phyloP scores from a whole-genome alignment of 2,113 vertebrate genomes.

The Prionailurus viverrinus region DNA sequence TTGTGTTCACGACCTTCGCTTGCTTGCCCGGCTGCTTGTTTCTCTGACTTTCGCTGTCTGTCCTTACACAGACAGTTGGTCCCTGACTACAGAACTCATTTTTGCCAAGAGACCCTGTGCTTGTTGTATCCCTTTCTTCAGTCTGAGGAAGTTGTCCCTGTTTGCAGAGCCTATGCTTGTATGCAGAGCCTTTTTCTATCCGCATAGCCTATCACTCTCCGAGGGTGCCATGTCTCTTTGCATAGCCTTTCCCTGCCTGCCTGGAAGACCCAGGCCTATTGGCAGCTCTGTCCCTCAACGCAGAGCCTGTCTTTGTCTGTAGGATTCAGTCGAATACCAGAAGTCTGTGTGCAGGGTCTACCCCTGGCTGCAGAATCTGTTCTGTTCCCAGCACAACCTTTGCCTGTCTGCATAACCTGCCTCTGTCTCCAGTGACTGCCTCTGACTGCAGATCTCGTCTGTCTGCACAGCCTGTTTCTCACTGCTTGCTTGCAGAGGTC shows the following conservation, averaged over 20 bases:
- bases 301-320: neutral
- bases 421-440: neutral
- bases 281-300: neutral
- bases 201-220: neutral
- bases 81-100: neutral
- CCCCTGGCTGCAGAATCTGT: neutral
- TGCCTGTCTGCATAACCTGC: neutral
- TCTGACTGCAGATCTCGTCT: neutral
- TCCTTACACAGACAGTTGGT: neutral
- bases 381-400: neutral
- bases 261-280: neutral
- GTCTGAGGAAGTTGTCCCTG: neutral
- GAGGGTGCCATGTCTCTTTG: neutral
- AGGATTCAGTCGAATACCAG: neutral
- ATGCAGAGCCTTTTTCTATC: neutral
- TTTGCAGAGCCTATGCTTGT: neutral
- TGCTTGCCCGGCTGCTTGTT: neutral
- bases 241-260: neutral
- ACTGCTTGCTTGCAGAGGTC: neutral
- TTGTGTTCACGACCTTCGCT: neutral
- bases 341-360: neutral
- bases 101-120: neutral
- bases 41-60: neutral
- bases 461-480: neutral
- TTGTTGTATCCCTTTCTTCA: neutral